Evolutionary conservation across 2,888 invertebrate species (phyloP).

Genomic region (Plagodis dolabraria): DNA sequence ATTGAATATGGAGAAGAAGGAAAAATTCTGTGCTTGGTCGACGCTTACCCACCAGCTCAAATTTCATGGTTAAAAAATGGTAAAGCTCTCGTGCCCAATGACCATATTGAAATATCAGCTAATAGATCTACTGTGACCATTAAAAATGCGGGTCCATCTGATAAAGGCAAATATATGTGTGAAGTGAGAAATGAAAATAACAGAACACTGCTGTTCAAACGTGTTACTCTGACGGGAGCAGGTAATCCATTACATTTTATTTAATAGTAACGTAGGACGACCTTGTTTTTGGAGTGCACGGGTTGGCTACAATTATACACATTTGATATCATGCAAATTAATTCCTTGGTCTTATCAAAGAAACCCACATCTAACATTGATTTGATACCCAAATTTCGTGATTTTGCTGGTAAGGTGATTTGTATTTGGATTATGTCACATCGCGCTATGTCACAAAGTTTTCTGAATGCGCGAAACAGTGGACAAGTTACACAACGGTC

Average conservation of each 20-base stretch:
- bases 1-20: constrained; percentile 18
- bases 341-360: too few species aligned
- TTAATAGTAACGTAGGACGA: not conserved
- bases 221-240: constrained; percentile 10
- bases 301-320: too few species aligned
- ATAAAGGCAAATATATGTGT: constrained; percentile 22
- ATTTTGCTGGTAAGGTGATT: too few species aligned
- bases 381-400: too few species aligned
- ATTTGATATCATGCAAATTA: too few species aligned
- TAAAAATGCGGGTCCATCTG: constrained; percentile 4
- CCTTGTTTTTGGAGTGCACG: too few species aligned
- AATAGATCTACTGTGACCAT: constrained; percentile 13
- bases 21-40: constrained; percentile 18
- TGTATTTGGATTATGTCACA: too few species aligned
- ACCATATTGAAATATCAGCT: constrained; percentile 6
- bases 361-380: too few species aligned
- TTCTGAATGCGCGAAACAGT: too few species aligned
- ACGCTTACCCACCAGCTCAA: constrained; percentile 27
- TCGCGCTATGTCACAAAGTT: too few species aligned
- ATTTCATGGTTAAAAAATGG: constrained; percentile 24
- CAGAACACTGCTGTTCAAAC: not conserved
- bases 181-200: constrained; percentile 13
- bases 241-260: constrained; percentile 10
- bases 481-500: too few species aligned
- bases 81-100: not conserved